Evolutionary conservation across 2,113 vertebrate species (phyloP).

Genomic region (Microcebus murinus): DNA sequence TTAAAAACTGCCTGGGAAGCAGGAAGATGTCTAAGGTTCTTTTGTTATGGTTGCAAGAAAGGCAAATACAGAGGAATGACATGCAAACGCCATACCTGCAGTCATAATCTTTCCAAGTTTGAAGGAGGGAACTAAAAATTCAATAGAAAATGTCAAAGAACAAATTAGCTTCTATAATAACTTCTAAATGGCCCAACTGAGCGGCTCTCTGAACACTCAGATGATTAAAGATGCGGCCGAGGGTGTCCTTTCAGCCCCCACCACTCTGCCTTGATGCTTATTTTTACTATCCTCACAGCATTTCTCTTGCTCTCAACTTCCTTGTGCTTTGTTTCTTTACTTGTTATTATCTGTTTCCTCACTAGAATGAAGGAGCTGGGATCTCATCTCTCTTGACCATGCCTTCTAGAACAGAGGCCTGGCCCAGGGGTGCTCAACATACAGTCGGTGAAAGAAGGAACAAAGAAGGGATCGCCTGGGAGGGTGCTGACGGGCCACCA

Average conservation of each 20-base stretch:
- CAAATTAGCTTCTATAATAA: slow-evolving; percentile 58
- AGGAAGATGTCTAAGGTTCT: background rate
- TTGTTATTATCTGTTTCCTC: background rate
- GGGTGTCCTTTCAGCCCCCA: background rate
- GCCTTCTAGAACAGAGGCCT: background rate
- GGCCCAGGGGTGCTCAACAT: background rate
- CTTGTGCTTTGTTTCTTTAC: background rate
- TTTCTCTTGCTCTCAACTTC: background rate
- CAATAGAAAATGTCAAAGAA: slow-evolving; percentile 49
- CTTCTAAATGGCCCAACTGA: slow-evolving; percentile 31
- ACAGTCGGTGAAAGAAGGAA: background rate
- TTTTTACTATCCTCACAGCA: background rate
- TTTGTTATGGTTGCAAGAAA: background rate
- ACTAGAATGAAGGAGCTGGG: background rate
- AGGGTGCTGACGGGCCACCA: background rate
- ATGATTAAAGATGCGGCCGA: slow-evolving; percentile 47
- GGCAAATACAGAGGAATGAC: background rate
- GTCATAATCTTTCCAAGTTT: slow-evolving; percentile 53
- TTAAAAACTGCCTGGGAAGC: background rate
- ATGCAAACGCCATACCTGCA: background rate
- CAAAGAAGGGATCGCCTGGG: background rate
- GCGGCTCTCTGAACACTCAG: slow-evolving; percentile 36
- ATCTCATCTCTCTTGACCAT: background rate
- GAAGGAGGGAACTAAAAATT: slow-evolving; percentile 63
- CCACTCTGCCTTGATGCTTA: background rate